Evolutionary conservation across 2,797 vertebrate genomes (phyloP).

Genomic region (Chelon auratus): DNA sequence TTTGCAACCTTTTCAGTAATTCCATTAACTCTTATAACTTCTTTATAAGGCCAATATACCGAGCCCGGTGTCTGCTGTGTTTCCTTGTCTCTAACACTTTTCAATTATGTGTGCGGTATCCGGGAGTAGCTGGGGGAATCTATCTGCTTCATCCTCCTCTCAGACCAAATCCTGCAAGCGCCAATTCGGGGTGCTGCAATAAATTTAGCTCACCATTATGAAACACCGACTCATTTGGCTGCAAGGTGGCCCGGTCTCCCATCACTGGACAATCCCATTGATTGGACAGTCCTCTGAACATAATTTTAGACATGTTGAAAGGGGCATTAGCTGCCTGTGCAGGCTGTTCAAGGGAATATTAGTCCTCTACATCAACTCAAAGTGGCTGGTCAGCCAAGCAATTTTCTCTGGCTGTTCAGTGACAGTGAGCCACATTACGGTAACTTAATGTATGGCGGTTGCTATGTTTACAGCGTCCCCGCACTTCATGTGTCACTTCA

Average conservation of each 20-base stretch:
- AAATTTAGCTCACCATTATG: conserved; percentile 69
- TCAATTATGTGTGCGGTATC: conserved; percentile 49
- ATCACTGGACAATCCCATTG: conserved; percentile 67
- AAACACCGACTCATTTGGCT: conserved; percentile 58
- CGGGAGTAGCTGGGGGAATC: conserved; percentile 57
- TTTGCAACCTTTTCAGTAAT: conserved; percentile 31
- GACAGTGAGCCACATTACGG: conserved; percentile 52
- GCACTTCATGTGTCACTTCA: conserved; percentile 37
- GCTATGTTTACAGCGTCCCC: conserved; percentile 45
- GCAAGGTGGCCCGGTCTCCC: conserved; percentile 56
- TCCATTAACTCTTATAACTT: conserved; percentile 14
- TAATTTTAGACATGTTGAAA: conserved; percentile 78
- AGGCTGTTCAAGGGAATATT: conserved; percentile 71
- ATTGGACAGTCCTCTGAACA: conserved; percentile 73
- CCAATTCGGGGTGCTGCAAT: conserved; percentile 41
- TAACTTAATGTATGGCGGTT: conserved; percentile 40
- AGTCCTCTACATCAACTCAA: conserved; percentile 63
- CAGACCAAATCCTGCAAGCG: conserved; percentile 44
- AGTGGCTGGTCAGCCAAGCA: conserved; percentile 58
- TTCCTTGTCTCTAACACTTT: conserved; percentile 39
- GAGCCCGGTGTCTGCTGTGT: conserved; percentile 19
- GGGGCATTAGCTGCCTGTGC: conserved; percentile 71
- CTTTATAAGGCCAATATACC: conserved; percentile 28
- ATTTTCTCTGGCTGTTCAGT: conserved; percentile 54
- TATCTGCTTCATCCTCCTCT: conserved; percentile 38